Conservation (phyloP, 2,888 invertebrate species). For the Ormyrus pomaceus region DNA sequence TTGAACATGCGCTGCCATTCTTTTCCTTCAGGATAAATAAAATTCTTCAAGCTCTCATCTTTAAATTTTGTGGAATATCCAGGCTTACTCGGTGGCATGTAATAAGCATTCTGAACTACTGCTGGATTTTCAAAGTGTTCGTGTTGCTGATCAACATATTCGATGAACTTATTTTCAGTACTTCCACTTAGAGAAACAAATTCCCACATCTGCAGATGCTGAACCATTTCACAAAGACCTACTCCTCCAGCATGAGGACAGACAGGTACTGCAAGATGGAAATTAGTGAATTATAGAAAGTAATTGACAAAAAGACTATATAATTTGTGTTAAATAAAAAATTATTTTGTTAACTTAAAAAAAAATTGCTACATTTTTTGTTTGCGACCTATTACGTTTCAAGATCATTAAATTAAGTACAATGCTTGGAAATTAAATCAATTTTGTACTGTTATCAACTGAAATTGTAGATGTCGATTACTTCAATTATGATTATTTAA, state of each 20-base stretch:
- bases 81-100: constrained; percentile 85
- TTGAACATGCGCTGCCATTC: constrained; percentile 85
- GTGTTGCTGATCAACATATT: constrained; percentile 93
- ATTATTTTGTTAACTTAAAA: neutral
- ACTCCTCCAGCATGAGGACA: constrained; percentile 97
- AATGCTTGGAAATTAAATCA: too few relatives aligned
- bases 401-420: neutral
- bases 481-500: too few relatives aligned
- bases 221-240: constrained; percentile 95
- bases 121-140: constrained; percentile 90
- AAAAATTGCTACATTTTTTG: neutral
- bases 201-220: constrained; percentile 94
- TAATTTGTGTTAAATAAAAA: constrained; percentile 35
- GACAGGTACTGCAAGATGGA: constrained; percentile 84
- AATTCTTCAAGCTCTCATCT: constrained; percentile 81
- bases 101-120: constrained; percentile 82
- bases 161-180: constrained; percentile 85
- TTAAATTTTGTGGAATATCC: constrained; percentile 91
- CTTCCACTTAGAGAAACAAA: constrained; percentile 85
- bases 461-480: too few relatives aligned
- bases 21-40: constrained; percentile 86
- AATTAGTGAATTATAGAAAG: neutral
- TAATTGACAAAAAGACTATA: constrained; percentile 22
- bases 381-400: neutral
- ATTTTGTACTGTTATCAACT: too few relatives aligned